phyloP scores from a whole-genome alignment of 1,140 invertebrate species.

The Rhagoletis pomonella region DNA sequence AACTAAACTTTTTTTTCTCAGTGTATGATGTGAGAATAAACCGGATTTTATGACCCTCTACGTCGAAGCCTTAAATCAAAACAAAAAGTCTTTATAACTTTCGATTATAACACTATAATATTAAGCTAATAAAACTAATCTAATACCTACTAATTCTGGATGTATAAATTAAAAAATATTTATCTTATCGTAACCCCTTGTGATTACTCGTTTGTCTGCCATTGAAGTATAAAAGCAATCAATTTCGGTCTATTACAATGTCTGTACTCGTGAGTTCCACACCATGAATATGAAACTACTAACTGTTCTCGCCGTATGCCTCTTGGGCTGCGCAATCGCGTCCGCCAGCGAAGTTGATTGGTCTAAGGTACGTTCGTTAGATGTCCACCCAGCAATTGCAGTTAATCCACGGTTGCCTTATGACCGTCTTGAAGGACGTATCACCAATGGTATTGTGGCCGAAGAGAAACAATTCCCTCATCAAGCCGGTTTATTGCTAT shows the following conservation, averaged over 20 bases:
- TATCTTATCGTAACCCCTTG: not conserved
- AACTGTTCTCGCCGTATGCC: not conserved
- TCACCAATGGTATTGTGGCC: slow-evolving; percentile 65
- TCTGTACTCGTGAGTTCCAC: not conserved
- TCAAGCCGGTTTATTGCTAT: slow-evolving; percentile 64
- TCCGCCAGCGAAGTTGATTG: slow-evolving; percentile 1
- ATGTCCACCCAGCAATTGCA: not conserved
- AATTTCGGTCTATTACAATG: not conserved
- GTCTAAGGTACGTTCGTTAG: not conserved
- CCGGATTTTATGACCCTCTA: too few relatives aligned
- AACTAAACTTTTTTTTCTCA: too few relatives aligned
- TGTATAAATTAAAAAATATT: not conserved
- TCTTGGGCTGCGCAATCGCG: not conserved
- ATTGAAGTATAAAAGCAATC: slow-evolving; percentile 25
- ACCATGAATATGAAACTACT: not conserved
- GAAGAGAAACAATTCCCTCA: slow-evolving; percentile 65
- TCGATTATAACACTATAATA: too few relatives aligned
- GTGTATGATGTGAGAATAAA: too few relatives aligned
- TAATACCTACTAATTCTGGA: too few relatives aligned
- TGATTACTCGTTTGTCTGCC: not conserved
- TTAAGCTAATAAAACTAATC: too few relatives aligned
- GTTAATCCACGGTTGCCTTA: not conserved
- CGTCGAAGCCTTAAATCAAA: too few relatives aligned
- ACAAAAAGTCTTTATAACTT: too few relatives aligned
- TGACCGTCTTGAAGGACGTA: slow-evolving; percentile 61